Evolutionary conservation across 2,113 vertebrate species (phyloP).

Genomic region (Pterocles orientalis): DNA sequence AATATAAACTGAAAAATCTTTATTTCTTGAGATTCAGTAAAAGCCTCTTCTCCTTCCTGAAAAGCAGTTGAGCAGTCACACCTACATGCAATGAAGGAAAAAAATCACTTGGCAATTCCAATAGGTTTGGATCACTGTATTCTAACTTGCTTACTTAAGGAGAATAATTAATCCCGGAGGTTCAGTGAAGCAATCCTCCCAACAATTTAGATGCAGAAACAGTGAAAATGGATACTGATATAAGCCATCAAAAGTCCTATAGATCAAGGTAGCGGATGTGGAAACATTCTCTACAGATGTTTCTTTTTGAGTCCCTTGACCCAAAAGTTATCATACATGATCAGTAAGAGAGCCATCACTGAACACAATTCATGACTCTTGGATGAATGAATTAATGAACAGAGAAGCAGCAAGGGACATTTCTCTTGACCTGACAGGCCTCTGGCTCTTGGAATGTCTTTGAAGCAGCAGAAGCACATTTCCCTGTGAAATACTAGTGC

Average conservation of each 20-base stretch:
- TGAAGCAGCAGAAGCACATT: not conserved
- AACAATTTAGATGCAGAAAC: not conserved
- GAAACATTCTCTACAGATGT: not conserved
- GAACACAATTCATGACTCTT: not conserved
- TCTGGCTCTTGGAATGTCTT: not conserved
- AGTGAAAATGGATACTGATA: not conserved
- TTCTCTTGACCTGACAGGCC: not conserved
- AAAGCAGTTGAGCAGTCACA: not conserved
- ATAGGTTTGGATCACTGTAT: not conserved
- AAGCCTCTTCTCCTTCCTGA: not conserved
- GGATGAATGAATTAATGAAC: not conserved
- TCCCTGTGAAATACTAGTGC: not conserved
- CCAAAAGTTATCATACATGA: not conserved
- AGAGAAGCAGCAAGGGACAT: not conserved
- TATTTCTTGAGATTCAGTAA: not conserved
- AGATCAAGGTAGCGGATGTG: not conserved
- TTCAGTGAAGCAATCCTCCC: not conserved
- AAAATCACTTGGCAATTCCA: not conserved
- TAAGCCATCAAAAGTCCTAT: not conserved
- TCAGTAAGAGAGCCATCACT: not conserved
- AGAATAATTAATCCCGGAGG: not conserved
- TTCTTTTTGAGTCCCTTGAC: not conserved
- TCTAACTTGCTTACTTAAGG: not conserved
- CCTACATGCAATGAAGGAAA: not conserved
- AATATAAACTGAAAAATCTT: not conserved